Evolutionary conservation across 2,797 vertebrate genomes (phyloP), one percentile per base, ranked within the genome.

Genomic region (Mormyrus hasselquistii): DNA sequence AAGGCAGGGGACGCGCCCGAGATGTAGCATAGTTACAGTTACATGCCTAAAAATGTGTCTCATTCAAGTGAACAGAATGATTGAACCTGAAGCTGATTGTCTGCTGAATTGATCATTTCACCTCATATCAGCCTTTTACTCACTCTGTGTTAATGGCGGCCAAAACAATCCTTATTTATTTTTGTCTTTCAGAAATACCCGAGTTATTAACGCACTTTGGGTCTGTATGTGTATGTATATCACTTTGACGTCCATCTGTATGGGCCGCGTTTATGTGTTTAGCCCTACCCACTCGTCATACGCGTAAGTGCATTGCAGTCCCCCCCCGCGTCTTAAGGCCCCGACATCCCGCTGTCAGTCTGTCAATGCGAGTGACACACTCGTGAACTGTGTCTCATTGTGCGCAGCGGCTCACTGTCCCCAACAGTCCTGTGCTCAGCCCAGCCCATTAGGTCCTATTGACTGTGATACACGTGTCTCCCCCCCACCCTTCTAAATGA

Each of bases 381-480:
- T 2, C 2, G 14, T 76, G 34, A 38, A 52, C 8, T 86, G 89
- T n/a, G 87, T 22, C 47, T 87, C 93, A 93, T 90, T 86, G 6
- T n/a, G n/a, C 82, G 88, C 3, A 84, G 25, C 22, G 85, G 88
- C 93, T 93, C 93, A 92, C 94, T 93, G 93, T 94, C 95, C 95
- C 94, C 93, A 95, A 96, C 96, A 95, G 94, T 93, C 96, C 97
- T 97, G 97, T 95, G 94, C 97, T 97, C 96, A 96, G 95, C 97
- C 96, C 96, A 96, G 95, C 98, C 98, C 98, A 97, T 99, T 99
- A 99, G 98, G 96, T 98, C 96, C 97, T 98, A 99, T 99, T 99
- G 98, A 98, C 98, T 98, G 98, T 98, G 98, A 99, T 98, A 99
- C 98, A 97, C 97, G 97, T 98, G 98, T 98, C 97, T 97, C 96